Evolutionary conservation across 2,797 vertebrate species (phyloP), one percentile per base, ranked within the genome.

Genomic region (Neosilurus mollespiculum): DNA sequence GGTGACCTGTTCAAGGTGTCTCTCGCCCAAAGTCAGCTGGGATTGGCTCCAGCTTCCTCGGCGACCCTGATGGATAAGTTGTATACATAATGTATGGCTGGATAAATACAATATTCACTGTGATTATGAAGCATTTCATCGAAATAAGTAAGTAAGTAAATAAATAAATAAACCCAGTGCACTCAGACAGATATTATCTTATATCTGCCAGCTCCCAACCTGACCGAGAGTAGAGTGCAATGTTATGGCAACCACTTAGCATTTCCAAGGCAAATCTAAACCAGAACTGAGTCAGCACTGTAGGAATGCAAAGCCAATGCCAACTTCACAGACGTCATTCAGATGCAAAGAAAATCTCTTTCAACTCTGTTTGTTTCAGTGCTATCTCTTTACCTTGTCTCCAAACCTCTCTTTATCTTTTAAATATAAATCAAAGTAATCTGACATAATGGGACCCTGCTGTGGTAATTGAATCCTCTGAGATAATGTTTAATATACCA

Each of bases 191-290:
- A 70, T 8, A 78, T 30, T 61, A 80, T 64, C 75, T 53, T 64
- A 37, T 83, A 75, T 82, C 53, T 83, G 79, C 61, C 34, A 81
- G 66, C 34, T 61, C 51, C 70, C 73, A 69, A 66, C 54, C 37
- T 79, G 64, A 81, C 56, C 22, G 18, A 73, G 80, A 81, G 70
- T 75, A 59, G 43, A 80, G 30, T 62, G 37, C 62, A 70, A 79
- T 24, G 26, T 81, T 82, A 80, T 87, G 78, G 84, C 53, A 84
- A 86, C 76, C 76, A 30, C 67, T 79, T 79, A 56, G 69, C n/a
- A 87, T 80, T 59, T 73, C 79, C 65, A 84, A 62, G 58, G 69
- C 43, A 54, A 79, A 83, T 43, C 51, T 56, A 51, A 76, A 87
- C 83, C 73, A 84, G 24, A 20, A 62, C 30, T 51, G 56, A 43